A percentile compares a stretch with the other conserved stretches of the same genome.
These are phyloP conservation scores for Palloptera scutellata DNA, from an alignment of 2,888 invertebrate genomes.

Conservation along the genomic window DNA sequence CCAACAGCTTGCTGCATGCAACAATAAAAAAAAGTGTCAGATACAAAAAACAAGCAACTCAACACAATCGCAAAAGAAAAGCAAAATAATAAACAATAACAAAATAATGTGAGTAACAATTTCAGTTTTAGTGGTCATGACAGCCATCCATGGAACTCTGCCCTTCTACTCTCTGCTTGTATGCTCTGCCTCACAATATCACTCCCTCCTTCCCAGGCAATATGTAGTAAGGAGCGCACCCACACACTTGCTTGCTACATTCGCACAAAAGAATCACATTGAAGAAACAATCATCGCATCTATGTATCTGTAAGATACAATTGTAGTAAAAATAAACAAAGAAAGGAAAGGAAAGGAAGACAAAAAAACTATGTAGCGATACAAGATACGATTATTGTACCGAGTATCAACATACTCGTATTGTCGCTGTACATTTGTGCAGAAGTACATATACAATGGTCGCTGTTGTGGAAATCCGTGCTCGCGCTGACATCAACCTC, in stretches of 20 bases:
- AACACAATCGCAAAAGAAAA: conserved; percentile 2
- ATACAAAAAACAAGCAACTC: conserved; percentile 11
- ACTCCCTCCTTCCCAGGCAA: background rate
- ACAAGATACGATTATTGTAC: too few species aligned
- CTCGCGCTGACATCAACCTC: too few species aligned
- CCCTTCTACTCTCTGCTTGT: background rate
- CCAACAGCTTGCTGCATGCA: background rate
- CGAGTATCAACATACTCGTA: too few species aligned
- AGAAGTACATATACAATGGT: too few species aligned
- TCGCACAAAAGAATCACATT: too few species aligned
- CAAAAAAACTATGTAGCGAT: too few species aligned
- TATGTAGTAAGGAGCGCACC: background rate
- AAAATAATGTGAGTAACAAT: conserved; percentile 22
- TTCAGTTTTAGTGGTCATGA: conserved; percentile 30
- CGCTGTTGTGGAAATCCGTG: too few species aligned
- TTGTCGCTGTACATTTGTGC: too few species aligned
- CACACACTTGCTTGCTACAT: conserved; percentile 3
- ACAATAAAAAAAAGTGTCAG: conserved; percentile 6
- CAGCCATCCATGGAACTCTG: conserved; percentile 17
- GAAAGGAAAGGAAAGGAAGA: too few species aligned
- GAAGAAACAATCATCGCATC: too few species aligned
- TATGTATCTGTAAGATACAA: too few species aligned
- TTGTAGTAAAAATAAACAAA: too few species aligned
- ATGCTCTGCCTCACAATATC: background rate
- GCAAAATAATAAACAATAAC: conserved; percentile 6